Evolutionary conservation across 2,113 vertebrate species (phyloP), one percentile per base, ranked within the genome.

Genomic region (Nestor notabilis): DNA sequence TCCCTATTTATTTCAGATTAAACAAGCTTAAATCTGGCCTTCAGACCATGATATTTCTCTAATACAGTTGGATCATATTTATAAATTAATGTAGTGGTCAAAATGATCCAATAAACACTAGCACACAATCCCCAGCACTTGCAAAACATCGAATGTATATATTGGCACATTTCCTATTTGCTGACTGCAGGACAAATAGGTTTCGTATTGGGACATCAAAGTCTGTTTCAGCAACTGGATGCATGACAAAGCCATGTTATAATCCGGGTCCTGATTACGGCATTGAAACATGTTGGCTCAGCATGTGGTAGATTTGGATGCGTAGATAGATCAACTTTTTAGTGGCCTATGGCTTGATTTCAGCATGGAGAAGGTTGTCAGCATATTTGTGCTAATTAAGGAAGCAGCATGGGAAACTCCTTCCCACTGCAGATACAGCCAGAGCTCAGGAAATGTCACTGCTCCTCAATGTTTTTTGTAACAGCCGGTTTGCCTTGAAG

Each of bases 161-260:
- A 97, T 84, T 94, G 93, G 83, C 91, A n/a, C 55, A 91, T 96
- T 43, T 71, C 39, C 65, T 78, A 5, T 89, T 96, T 97, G 93
- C 91, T 96, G 93, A 96, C 93, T 89, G 89, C 47, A 64, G 84
- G 87, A 91, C 80, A 87, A 95, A 93, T 92, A 89, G 74, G 91
- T 97, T 96, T 95, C 74, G 6, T 85, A 84, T 87, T 96, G 91
- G 95, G 95, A 97, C 95, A 96, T 95, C 94, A 85, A 91, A 91
- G 84, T 93, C 89, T 79, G 52, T 93, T 96, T 93, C 95, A 95
- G 91, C 84, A 93, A 79, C 89, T 93, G 72, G 76, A 86, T 77
- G 63, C 68, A 96, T 95, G 90, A 95, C 92, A 93, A 95, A 97
- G 90, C 86, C 80, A 58, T 87, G 86, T 89, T 96, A 93, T 92